Conservation (phyloP, 2,113 vertebrate genomes). For the Cavia porcellus region DNA sequence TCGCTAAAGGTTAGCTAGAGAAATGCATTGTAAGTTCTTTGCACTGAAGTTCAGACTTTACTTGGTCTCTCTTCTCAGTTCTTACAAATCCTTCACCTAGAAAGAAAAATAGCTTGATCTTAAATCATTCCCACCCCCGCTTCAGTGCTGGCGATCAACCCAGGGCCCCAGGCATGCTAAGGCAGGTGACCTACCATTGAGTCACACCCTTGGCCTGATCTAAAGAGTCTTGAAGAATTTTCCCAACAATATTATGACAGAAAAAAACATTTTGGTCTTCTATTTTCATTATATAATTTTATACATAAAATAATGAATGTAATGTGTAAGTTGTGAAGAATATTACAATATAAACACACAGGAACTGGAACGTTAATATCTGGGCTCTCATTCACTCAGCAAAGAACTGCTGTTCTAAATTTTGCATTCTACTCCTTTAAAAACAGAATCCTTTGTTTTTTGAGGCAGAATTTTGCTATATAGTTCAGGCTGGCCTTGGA, state of each 20-base stretch:
- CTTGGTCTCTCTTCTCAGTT: background rate
- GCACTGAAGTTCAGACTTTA: slow-evolving; percentile 16
- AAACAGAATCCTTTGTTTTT: background rate
- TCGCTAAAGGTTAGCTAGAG: slow-evolving; percentile 18
- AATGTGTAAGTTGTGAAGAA: slow-evolving; percentile 11
- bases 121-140: background rate
- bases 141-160: background rate
- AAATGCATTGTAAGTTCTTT: background rate
- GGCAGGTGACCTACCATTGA: background rate
- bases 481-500: background rate
- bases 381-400: background rate
- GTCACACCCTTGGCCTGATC: background rate
- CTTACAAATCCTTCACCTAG: slow-evolving; percentile 53
- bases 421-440: background rate
- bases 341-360: slow-evolving; percentile 5
- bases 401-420: slow-evolving; percentile 42
- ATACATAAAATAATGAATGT: slow-evolving; percentile 20
- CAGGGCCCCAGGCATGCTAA: background rate
- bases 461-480: background rate
- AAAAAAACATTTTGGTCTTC: slow-evolving; percentile 22
- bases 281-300: slow-evolving; percentile 18
- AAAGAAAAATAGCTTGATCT: slow-evolving; percentile 18
- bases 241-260: background rate
- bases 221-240: slow-evolving; percentile 51
- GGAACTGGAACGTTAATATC: background rate